Evolutionary conservation across 2,113 vertebrate species (phyloP).

Genomic region (Scytalopus superciliaris): DNA sequence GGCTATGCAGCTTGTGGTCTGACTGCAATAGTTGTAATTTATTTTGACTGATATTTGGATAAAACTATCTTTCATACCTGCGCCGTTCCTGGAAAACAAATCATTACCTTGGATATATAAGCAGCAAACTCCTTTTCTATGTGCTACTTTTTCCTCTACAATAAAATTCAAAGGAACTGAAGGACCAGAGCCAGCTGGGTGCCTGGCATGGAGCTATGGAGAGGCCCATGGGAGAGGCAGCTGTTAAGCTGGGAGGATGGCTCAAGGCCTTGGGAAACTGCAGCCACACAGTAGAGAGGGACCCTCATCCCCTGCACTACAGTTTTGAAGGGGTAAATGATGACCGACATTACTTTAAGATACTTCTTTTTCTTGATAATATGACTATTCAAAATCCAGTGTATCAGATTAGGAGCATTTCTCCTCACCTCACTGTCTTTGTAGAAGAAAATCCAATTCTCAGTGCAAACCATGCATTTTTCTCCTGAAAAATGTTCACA

Average conservation of each 20-base stretch:
- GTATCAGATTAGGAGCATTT: neutral
- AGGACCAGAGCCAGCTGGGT: neutral
- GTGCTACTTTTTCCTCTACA: neutral
- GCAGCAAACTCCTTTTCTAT: neutral
- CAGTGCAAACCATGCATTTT: accelerated
- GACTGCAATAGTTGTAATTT: neutral
- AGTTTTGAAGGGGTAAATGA: neutral
- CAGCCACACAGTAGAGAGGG: neutral
- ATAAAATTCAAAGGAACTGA: neutral
- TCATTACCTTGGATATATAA: neutral
- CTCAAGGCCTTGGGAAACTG: accelerated
- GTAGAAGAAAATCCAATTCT: neutral
- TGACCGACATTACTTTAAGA: neutral
- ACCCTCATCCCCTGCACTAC: too few relatives aligned
- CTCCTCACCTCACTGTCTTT: neutral
- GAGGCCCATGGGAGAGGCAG: neutral
- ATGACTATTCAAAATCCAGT: neutral
- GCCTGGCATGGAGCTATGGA: accelerated
- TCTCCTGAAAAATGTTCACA: neutral
- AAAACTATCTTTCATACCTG: neutral
- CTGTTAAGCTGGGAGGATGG: neutral
- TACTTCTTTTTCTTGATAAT: neutral
- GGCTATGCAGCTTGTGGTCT: neutral
- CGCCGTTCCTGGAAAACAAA: neutral
- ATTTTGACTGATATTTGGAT: neutral